Evolutionary conservation across 2,797 vertebrate species (phyloP).

Genomic region (Odontamblyopus lacepedii): DNA sequence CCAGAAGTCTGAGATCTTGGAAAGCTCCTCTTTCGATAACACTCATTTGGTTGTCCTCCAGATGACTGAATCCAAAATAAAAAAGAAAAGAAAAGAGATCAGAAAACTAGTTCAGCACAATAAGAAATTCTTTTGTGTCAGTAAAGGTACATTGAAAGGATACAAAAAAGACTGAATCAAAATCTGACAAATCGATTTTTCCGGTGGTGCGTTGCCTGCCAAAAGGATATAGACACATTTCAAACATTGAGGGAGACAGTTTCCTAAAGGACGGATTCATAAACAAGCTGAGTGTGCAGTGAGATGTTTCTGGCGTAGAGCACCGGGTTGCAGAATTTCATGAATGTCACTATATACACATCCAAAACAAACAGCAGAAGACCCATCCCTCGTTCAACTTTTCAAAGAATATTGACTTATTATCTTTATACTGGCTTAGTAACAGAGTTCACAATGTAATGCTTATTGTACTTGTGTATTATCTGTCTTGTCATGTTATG

Average conservation of each 20-base stretch:
- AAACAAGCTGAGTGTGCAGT: slow-evolving; percentile 50
- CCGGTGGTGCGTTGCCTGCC: slow-evolving; percentile 26
- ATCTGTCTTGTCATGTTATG: slow-evolving; percentile 58
- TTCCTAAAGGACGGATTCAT: slow-evolving; percentile 35
- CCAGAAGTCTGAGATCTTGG: slow-evolving; percentile 96
- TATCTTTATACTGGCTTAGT: slow-evolving; percentile 25
- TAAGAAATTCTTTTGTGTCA: neutral
- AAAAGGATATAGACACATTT: slow-evolving; percentile 31
- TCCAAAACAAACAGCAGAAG: slow-evolving; percentile 61
- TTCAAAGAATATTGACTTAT: slow-evolving; percentile 26
- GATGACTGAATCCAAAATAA: slow-evolving; percentile 78
- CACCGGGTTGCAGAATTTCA: slow-evolving; percentile 38
- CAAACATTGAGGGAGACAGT: slow-evolving; percentile 38
- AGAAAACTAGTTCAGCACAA: slow-evolving; percentile 2
- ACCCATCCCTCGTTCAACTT: slow-evolving; percentile 38
- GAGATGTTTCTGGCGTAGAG: slow-evolving; percentile 41
- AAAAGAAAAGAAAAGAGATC: slow-evolving; percentile 25
- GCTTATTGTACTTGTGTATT: slow-evolving; percentile 30
- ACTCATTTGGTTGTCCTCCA: slow-evolving; percentile 98
- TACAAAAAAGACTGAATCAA: neutral
- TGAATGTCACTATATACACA: slow-evolving; percentile 45
- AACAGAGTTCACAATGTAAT: slow-evolving; percentile 31
- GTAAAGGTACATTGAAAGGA: neutral
- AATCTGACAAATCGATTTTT: slow-evolving; percentile 40
- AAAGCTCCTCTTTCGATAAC: slow-evolving; percentile 96